phyloP scores from a whole-genome alignment of 2,888 invertebrate genomes.

The Cerastis rubricosa region DNA sequence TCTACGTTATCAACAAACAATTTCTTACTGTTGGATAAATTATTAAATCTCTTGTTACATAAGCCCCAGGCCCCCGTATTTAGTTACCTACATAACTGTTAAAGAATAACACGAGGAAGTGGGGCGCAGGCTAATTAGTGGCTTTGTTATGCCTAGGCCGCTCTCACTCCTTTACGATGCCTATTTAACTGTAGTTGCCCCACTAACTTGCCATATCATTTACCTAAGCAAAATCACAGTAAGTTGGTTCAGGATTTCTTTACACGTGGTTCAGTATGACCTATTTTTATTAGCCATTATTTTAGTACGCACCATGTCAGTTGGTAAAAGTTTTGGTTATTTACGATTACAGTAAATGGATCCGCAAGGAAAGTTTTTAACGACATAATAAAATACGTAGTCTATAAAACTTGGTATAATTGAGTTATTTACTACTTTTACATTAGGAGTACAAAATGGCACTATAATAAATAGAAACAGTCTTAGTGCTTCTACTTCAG shows the following conservation, averaged over 20 bases:
- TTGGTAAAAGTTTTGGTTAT: constrained; percentile 59
- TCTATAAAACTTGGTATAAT: constrained; percentile 60
- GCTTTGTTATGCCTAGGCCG: constrained; percentile 33
- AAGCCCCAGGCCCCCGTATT: background rate
- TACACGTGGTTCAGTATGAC: constrained; percentile 46
- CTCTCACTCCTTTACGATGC: constrained; percentile 14
- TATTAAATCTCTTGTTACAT: background rate
- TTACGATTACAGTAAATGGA: constrained; percentile 66
- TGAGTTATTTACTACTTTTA: constrained; percentile 63
- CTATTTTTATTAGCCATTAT: constrained; percentile 60
- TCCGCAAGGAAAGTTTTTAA: constrained; percentile 61
- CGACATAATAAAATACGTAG: constrained; percentile 61
- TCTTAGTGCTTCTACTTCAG: background rate
- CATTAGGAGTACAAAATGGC: constrained; percentile 35
- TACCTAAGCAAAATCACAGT: constrained; percentile 15
- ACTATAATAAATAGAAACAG: constrained; percentile 28
- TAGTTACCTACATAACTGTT: constrained; percentile 6
- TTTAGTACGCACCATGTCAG: constrained; percentile 55
- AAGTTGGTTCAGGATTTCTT: constrained; percentile 23
- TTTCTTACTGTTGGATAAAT: background rate
- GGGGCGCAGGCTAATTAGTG: constrained; percentile 50
- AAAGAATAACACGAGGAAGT: constrained; percentile 49
- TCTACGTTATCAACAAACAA: background rate
- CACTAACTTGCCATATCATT: constrained; percentile 9
- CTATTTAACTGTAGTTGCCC: constrained; percentile 31